Evolutionary conservation across 2,888 invertebrate genomes (phyloP).

Genomic region (Eubasilissa splendida): DNA sequence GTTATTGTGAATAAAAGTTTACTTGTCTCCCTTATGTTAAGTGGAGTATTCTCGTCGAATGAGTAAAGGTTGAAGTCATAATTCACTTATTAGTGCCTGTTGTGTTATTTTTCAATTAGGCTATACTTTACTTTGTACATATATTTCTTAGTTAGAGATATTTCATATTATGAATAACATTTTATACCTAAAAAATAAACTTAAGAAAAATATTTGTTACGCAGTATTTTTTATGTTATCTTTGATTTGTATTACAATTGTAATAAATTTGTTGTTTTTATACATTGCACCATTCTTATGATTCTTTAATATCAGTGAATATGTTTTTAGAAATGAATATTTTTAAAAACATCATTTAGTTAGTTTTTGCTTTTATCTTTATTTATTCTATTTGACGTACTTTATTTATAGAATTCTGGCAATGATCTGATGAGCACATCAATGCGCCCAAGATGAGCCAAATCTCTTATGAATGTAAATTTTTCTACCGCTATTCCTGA

Average conservation of each 20-base stretch:
- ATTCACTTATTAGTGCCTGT: constrained; percentile 40
- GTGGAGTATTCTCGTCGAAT: constrained; percentile 8
- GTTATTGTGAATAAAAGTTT: constrained; percentile 8
- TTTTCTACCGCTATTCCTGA: too few relatives aligned
- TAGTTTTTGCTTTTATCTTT: too few relatives aligned
- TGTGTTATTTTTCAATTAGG: constrained; percentile 38
- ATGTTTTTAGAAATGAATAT: too few relatives aligned
- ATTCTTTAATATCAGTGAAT: too few relatives aligned
- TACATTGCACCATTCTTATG: neutral
- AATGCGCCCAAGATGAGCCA: too few relatives aligned
- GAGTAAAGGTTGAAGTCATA: constrained; percentile 12
- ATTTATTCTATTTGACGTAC: too few relatives aligned
- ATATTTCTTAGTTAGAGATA: constrained; percentile 31
- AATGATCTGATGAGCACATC: too few relatives aligned
- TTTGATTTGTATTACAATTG: constrained; percentile 11
- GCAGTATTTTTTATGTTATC: constrained; percentile 12
- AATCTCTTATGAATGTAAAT: too few relatives aligned
- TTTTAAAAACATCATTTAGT: too few relatives aligned
- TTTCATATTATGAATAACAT: constrained; percentile 30
- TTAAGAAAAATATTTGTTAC: constrained; percentile 15
- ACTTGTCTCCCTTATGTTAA: constrained; percentile 28
- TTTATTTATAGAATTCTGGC: too few relatives aligned
- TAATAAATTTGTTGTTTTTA: constrained; percentile 14
- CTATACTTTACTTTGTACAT: constrained; percentile 34
- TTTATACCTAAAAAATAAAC: constrained; percentile 55